Conservation (phyloP, 2,888 invertebrate species). For the Aleiodes testaceus region DNA sequence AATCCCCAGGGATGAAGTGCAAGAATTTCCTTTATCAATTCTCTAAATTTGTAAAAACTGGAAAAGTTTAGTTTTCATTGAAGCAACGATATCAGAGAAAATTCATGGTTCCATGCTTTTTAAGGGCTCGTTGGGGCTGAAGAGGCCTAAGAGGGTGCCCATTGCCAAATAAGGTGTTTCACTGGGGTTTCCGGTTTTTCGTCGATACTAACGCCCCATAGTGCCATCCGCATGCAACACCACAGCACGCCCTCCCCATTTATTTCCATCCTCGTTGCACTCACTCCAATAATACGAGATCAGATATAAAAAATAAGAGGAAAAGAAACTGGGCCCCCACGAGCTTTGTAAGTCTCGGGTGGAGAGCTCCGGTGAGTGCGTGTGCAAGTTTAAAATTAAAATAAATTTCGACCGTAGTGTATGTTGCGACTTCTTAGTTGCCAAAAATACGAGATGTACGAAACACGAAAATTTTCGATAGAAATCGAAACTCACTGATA, state of each 20-base stretch:
- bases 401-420: slow-evolving; percentile 50
- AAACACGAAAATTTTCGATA: slow-evolving; percentile 54
- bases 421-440: slow-evolving; percentile 54
- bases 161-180: slow-evolving; percentile 83
- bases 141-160: slow-evolving; percentile 68
- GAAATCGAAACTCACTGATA: slow-evolving; percentile 36
- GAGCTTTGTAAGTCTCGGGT: slow-evolving; percentile 51
- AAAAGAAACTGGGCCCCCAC: slow-evolving; percentile 7
- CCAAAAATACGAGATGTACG: slow-evolving; percentile 57
- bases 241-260: slow-evolving; percentile 18
- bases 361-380: slow-evolving; percentile 30
- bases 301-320: neutral
- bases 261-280: neutral
- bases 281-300: neutral
- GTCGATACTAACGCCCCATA: slow-evolving; percentile 56
- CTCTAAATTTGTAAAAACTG: too few relatives aligned
- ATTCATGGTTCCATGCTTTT: neutral
- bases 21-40: too few relatives aligned
- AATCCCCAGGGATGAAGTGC: slow-evolving; percentile 12
- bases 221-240: slow-evolving; percentile 51
- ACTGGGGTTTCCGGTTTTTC: slow-evolving; percentile 76
- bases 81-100: neutral
- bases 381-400: slow-evolving; percentile 57
- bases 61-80: neutral
- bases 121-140: slow-evolving; percentile 35